phyloP scores from a whole-genome alignment of 2,888 invertebrate species.

The Pantelozetes paolii region DNA sequence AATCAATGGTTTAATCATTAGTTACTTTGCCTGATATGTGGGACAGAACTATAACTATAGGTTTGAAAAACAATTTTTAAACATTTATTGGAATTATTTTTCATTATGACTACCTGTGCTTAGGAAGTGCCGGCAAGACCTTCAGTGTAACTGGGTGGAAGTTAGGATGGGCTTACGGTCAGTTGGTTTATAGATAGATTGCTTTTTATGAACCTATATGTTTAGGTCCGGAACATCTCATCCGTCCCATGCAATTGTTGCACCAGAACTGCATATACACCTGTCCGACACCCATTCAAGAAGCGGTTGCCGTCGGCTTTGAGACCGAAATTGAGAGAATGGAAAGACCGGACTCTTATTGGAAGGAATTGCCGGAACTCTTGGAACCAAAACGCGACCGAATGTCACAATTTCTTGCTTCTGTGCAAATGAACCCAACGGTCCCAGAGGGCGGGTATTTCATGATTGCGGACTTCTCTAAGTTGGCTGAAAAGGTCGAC shows the following conservation, averaged over 20 bases:
- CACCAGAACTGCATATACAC: conserved; percentile 95
- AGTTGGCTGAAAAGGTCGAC: conserved; percentile 59
- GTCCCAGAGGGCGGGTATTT: conserved; percentile 97
- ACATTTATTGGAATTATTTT: neutral
- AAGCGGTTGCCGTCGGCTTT: conserved; percentile 83
- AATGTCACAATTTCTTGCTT: conserved; percentile 67
- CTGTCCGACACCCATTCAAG: conserved; percentile 79
- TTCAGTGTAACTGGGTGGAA: conserved; percentile 98
- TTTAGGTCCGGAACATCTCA: conserved; percentile 69
- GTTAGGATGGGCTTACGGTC: conserved; percentile 81
- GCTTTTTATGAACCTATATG: too few relatives aligned
- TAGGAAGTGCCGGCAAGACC: conserved; percentile 93
- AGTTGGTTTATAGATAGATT: neutral
- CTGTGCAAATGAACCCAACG: conserved; percentile 82
- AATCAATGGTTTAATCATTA: conserved; percentile 48
- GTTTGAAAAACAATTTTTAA: neutral
- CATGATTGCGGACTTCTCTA: conserved; percentile 86
- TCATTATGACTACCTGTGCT: neutral
- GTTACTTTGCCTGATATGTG: conserved; percentile 94
- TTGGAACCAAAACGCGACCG: conserved; percentile 68
- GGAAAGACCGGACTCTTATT: conserved; percentile 73
- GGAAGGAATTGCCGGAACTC: conserved; percentile 68
- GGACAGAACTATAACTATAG: conserved; percentile 89
- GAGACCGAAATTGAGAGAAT: conserved; percentile 73
- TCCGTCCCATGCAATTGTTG: conserved; percentile 72